phyloP scores from a whole-genome alignment of 2,888 invertebrate species.

The Archips crataeganus region DNA sequence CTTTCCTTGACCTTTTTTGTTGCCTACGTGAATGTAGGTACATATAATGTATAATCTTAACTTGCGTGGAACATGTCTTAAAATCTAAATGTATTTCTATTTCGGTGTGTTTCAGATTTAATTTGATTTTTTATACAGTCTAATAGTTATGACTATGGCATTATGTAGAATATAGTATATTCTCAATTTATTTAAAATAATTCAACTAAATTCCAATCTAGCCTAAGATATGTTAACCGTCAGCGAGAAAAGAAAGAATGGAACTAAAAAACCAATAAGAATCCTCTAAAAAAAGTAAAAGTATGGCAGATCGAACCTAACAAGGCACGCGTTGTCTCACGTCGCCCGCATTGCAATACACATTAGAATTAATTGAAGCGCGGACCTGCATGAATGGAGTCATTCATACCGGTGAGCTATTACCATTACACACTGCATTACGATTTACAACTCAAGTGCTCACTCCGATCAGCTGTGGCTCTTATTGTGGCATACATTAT shows the following conservation, averaged over 20 bases:
- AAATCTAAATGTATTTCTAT: too few relatives aligned
- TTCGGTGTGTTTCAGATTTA: too few relatives aligned
- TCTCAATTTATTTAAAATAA: too few relatives aligned
- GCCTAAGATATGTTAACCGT: not conserved
- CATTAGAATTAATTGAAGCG: conserved; percentile 35
- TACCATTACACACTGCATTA: conserved; percentile 26
- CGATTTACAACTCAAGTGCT: conserved; percentile 15
- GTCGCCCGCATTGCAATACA: not conserved
- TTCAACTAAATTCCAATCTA: not conserved
- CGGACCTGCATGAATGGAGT: conserved; percentile 32
- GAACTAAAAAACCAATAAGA: conserved; percentile 15
- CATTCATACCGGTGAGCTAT: conserved; percentile 33
- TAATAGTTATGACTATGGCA: too few relatives aligned
- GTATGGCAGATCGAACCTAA: conserved; percentile 17
- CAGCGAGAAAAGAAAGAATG: conserved; percentile 14
- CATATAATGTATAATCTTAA: not conserved
- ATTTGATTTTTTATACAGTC: too few relatives aligned
- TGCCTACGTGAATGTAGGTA: not conserved
- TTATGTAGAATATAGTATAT: too few relatives aligned
- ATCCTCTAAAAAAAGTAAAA: conserved; percentile 26
- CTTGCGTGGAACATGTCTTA: not conserved
- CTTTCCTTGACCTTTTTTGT: not conserved
- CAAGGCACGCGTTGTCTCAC: conserved; percentile 22
- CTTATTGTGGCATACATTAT: conserved; percentile 19
- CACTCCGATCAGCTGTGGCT: conserved; percentile 29